Evolutionary conservation across 2,888 invertebrate species (phyloP), one percentile per base, ranked within the genome.

Genomic region (Pemphredon lugubris): DNA sequence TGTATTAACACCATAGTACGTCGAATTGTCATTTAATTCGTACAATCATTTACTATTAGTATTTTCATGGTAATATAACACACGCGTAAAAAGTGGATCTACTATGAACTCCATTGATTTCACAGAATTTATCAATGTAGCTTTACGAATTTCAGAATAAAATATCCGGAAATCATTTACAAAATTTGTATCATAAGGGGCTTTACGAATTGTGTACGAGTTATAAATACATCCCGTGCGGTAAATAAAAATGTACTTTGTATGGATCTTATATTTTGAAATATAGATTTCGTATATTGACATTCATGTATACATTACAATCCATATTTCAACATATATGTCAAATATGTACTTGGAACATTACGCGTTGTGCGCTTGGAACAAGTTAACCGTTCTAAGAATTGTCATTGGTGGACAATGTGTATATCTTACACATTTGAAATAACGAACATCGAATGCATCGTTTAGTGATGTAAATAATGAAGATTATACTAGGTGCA

Each of bases 71-170:
- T n/a, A n/a, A n/a, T n/a, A n/a, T n/a, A n/a, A n/a, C n/a, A n/a
- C n/a, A n/a, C n/a, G n/a, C n/a, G n/a, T n/a, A n/a, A n/a, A n/a
- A n/a, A n/a, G n/a, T n/a, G n/a, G n/a, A n/a, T n/a, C n/a, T n/a
- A n/a, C n/a, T 11, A 39, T 47, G 7, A 37, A 26, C n/a, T 26
- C 57, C n/a, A 58, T 16, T 40, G 11, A 2, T 6, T 53, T 20
- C 11, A 23, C 13, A 42, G 14, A 37, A 20, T 59, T 69, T 48
- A 69, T 59, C 69, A 42, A 59, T 30, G 26, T 59, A 20, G 53
- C 37, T 68, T 68, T 70, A 68, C 60, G 55, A 63, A 48, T 73
- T 47, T 53, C 66, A 73, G 48, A 74, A 23, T 16, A 39, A 76
- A 37, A 45, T 58, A 13, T 66, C 54, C 32, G 6, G 13, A 20